phyloP scores from a whole-genome alignment of 1,140 invertebrate species.

The Gerris buenoi region DNA sequence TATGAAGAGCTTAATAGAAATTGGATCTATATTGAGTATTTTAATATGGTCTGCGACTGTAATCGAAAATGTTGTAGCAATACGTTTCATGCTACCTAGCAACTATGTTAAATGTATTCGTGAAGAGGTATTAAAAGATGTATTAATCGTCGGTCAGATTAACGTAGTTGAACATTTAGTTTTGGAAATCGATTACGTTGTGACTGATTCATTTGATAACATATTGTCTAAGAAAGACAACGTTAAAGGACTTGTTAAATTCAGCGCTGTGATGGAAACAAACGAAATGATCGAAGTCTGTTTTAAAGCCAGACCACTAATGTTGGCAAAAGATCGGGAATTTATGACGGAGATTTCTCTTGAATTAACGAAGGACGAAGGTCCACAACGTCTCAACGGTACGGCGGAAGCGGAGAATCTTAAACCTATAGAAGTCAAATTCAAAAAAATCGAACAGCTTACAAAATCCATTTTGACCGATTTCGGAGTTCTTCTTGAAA shows the following conservation, averaged over 20 bases:
- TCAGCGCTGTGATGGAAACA: background rate
- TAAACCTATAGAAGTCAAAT: background rate
- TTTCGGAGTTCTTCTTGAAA: background rate
- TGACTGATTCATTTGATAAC: background rate
- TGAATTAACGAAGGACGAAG: background rate
- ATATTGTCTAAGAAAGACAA: background rate
- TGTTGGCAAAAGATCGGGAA: background rate
- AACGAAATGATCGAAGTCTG: background rate
- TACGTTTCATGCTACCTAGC: background rate
- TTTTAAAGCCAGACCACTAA: background rate
- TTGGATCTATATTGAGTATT: no score
- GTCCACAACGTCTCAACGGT: background rate
- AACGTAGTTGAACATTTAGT: background rate
- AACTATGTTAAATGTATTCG: background rate
- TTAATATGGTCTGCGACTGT: no score
- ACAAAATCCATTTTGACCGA: background rate
- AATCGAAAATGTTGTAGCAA: no score
- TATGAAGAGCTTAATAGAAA: no score
- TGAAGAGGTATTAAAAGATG: background rate
- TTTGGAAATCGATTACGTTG: background rate
- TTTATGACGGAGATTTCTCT: background rate
- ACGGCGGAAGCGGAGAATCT: background rate
- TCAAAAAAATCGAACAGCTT: background rate
- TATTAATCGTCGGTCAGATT: background rate
- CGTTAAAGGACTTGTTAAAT: background rate